Evolutionary conservation across 1,140 invertebrate genomes (phyloP).

Genomic region (Hetaerina americana): DNA sequence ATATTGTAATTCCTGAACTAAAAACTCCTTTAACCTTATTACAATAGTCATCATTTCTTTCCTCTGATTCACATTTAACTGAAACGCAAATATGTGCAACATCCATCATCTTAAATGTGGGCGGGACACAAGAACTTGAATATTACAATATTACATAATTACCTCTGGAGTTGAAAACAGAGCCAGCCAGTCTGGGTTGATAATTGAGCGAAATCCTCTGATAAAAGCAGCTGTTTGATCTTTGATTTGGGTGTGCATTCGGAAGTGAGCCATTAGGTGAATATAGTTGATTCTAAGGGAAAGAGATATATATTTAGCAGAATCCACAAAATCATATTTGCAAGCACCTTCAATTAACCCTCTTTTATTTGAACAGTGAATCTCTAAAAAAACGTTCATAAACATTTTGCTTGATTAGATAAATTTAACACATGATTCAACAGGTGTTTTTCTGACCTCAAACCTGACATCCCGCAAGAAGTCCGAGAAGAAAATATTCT

Average conservation of each 20-base stretch:
- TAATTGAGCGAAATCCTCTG: constrained; percentile 87
- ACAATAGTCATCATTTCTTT: no score
- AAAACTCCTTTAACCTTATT: no score
- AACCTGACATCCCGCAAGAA: no score
- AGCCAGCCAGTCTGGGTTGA: constrained; percentile 88
- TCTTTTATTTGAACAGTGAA: constrained; percentile 4
- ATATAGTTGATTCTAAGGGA: constrained; percentile 84
- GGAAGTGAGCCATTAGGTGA: constrained; percentile 95
- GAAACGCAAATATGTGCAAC: no score
- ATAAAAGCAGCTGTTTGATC: constrained; percentile 95
- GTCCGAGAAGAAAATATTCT: no score
- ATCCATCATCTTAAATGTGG: no score
- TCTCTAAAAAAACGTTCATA: neutral
- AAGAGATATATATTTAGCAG: constrained; percentile 12
- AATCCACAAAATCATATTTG: constrained; percentile 9
- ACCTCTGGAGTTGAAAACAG: constrained; percentile 96
- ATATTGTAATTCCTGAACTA: no score
- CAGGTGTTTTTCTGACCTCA: no score
- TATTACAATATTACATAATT: no score
- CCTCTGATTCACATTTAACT: no score
- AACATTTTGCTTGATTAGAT: neutral
- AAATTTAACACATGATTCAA: no score
- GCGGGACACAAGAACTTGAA: no score
- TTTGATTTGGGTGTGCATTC: constrained; percentile 93
- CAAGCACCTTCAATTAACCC: constrained; percentile 8